Conservation (phyloP, 2,888 invertebrate genomes). For the Drosophila melanosoma region DNA sequence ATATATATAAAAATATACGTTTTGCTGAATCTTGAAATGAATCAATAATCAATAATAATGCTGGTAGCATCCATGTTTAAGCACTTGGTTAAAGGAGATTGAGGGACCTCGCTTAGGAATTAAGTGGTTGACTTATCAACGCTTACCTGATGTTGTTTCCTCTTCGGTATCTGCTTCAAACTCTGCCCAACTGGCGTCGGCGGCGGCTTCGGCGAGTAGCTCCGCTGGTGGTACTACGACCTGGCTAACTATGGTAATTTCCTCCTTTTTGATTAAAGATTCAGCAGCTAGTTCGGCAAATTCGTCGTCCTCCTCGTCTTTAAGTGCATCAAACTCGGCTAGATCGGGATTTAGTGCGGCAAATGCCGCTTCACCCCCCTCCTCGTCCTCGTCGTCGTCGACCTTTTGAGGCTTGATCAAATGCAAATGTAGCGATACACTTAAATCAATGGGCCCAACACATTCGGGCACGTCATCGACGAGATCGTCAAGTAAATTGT, state of each 20-base stretch:
- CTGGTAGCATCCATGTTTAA: neutral
- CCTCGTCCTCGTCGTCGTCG: constrained; percentile 71
- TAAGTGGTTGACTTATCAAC: neutral
- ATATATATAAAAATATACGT: neutral
- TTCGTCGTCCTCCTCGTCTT: constrained; percentile 90
- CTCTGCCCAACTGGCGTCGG: constrained; percentile 88
- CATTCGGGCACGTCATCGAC: constrained; percentile 87
- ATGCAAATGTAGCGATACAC: constrained; percentile 87
- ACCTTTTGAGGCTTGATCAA: constrained; percentile 85
- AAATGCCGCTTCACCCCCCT: constrained; percentile 32
- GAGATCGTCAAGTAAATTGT: constrained; percentile 91
- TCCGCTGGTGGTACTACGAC: constrained; percentile 84
- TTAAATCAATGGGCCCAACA: constrained; percentile 90
- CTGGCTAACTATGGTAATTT: constrained; percentile 84
- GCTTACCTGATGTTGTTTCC: constrained; percentile 38
- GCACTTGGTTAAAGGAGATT: neutral
- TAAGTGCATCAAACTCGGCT: constrained; percentile 87
- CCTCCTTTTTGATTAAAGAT: constrained; percentile 88
- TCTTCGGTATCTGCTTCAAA: constrained; percentile 85
- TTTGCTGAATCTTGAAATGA: neutral
- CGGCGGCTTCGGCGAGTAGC: constrained; percentile 84
- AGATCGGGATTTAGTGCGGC: constrained; percentile 80
- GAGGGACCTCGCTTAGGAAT: neutral
- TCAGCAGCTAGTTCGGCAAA: constrained; percentile 92
- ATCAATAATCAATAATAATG: neutral